A percentile compares a stretch with the other conserved stretches of the same genome.
These are phyloP conservation scores for Scalopus aquaticus DNA, from an alignment of 2,113 vertebrate genomes.

Conservation along the genomic window DNA sequence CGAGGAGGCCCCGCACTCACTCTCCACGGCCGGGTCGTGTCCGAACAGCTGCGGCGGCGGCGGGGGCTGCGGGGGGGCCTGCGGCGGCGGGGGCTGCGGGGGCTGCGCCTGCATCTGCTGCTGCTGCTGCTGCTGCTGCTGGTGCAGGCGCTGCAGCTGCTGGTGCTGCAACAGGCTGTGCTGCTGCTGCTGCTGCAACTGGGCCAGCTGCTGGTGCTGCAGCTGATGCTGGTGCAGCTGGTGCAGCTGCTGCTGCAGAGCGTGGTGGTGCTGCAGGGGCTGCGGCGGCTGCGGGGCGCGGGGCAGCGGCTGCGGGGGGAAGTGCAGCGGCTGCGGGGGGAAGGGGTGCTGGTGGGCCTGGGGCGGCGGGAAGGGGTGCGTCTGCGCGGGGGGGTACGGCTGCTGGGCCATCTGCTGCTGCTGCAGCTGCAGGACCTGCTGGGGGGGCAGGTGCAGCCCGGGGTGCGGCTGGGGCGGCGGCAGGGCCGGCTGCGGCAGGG, in stretches of 20 bases:
- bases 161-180: conserved; percentile 80
- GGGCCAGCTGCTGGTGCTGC: conserved; percentile 84
- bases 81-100: conserved; percentile 85
- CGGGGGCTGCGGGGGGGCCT: conserved; percentile 83
- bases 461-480: conserved; percentile 86
- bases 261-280: conserved; percentile 87
- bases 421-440: conserved; percentile 86
- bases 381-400: conserved; percentile 80
- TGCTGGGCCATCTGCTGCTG: conserved; percentile 78
- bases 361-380: conserved; percentile 87
- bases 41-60: conserved; percentile 92
- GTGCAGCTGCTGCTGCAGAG: conserved; percentile 86
- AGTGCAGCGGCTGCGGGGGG: conserved; percentile 76
- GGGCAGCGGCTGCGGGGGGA: conserved; percentile 87
- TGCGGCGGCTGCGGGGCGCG: conserved; percentile 88
- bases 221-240: conserved; percentile 88
- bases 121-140: conserved; percentile 84
- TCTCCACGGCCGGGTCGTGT: conserved; percentile 93
- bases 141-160: conserved; percentile 87
- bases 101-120: conserved; percentile 85
- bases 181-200: conserved; percentile 84
- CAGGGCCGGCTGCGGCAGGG: conserved; percentile 82
- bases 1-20: conserved; percentile 87
- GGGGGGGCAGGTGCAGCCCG: conserved; percentile 88
- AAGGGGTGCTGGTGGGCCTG: conserved; percentile 78